phyloP scores from a whole-genome alignment of 2,113 vertebrate genomes.

The Myrmecophaga tridactyla region DNA sequence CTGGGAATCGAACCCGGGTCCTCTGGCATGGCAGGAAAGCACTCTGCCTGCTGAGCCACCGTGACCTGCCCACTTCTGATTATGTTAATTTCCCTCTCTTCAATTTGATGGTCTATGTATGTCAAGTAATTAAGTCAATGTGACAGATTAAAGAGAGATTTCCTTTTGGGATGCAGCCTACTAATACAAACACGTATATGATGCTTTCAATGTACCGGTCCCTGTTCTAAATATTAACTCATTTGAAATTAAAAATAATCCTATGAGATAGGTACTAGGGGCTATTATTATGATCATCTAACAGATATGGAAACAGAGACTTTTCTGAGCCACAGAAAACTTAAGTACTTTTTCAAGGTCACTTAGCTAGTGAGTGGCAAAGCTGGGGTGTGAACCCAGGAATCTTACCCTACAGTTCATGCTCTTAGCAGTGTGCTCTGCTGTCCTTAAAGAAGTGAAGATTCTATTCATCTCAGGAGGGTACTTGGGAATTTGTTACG shows the following conservation, averaged over 20 bases:
- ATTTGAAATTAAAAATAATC: not conserved
- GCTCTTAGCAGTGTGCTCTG: too few relatives aligned
- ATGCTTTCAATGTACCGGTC: not conserved
- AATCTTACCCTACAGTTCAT: rapidly evolving
- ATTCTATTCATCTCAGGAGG: not conserved
- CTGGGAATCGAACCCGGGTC: too few relatives aligned
- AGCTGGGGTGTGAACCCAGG: not conserved
- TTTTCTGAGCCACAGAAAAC: not conserved
- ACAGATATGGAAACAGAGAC: not conserved
- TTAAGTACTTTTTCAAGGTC: not conserved
- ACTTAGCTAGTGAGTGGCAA: not conserved
- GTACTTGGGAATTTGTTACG: not conserved
- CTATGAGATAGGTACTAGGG: not conserved
- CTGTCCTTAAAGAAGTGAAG: not conserved
- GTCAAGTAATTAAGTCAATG: not conserved
- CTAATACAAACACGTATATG: not conserved
- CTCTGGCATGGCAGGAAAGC: too few relatives aligned
- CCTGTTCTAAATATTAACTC: not conserved
- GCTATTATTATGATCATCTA: not conserved
- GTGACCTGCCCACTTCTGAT: too few relatives aligned
- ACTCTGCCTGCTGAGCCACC: too few relatives aligned
- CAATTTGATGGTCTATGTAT: not conserved
- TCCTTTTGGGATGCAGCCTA: too few relatives aligned
- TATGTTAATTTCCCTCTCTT: not conserved
- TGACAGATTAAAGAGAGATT: not conserved